Base-by-base conservation (phyloP, 1,140 invertebrate genomes). In the Halotydeus destructor region DNA sequence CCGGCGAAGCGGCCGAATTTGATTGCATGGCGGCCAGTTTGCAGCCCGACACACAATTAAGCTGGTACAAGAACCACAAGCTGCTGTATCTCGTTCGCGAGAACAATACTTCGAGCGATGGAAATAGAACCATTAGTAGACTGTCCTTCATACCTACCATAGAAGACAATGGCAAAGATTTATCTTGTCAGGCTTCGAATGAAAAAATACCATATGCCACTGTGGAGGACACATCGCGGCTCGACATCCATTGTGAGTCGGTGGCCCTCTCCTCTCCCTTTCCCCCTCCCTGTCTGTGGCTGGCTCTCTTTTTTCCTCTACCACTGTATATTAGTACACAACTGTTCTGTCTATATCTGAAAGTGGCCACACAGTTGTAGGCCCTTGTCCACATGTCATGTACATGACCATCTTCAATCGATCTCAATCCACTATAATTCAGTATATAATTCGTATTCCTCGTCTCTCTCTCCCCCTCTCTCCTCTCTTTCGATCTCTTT, bases 121-220 rank as follows among this genome's bases (percentile, higher is more conserved):
- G 43, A 12, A 51, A 49, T 42, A 21, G 43, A 22, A 53, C 50
- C 11, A 47, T 47, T 19, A 54, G 48, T 27, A 49, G 38, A 12
- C 28, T 54, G 9, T 40, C 49, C 27, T 46, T 54, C 19, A 43
- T 70, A 47, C 78, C 41, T 69, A 66, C 67, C 28, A 79, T 81
- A 60, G 66, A 72, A 28, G 80, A 86, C 62, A 72, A 78, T 37
- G 78, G 78, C n/a, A 78, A 75, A 53, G 76, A 74, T 57, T 60
- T 86, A 47, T 71, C 76, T 3, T 86, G 82, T 58, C 68, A 75
- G 41, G 76, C 80, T 6, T 76, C 81, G 55, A 85, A 85, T 60
- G 71, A 76, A 54, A 39, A 39, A 3, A 41, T 52, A 11, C 38
- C 49, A 2, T 25, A 43, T 18, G 44, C 46, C 22, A 37, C 42